These are phyloP conservation scores for Hirtodrosophila duncani DNA, from an alignment of 2,888 invertebrate genomes.

Conservation along the genomic window DNA sequence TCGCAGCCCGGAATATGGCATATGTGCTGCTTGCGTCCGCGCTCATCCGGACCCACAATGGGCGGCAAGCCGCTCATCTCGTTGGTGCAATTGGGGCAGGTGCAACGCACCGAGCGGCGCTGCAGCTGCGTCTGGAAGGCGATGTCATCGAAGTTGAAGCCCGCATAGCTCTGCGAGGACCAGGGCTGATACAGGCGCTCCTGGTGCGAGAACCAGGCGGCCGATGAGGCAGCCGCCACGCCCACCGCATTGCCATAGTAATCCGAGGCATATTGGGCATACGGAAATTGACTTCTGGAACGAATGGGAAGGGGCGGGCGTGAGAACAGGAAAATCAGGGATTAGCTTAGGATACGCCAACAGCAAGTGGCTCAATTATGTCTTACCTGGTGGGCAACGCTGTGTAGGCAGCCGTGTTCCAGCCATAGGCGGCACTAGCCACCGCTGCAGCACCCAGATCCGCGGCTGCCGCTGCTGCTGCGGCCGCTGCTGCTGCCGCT, in stretches of 20 bases:
- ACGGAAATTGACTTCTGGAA: conserved; percentile 76
- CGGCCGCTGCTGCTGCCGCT: conserved; percentile 42
- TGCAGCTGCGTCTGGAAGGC: conserved; percentile 81
- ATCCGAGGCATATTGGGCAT: conserved; percentile 77
- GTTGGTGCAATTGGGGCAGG: conserved; percentile 88
- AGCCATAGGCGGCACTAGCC: conserved; percentile 69
- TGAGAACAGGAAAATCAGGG: not conserved
- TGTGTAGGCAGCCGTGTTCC: conserved; percentile 71
- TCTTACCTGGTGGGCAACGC: conserved; percentile 74
- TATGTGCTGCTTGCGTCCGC: conserved; percentile 88
- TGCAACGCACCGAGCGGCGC: conserved; percentile 86
- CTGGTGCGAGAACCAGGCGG: conserved; percentile 77
- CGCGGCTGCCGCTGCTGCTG: conserved; percentile 54
- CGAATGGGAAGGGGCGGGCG: not conserved
- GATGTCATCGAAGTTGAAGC: conserved; percentile 77
- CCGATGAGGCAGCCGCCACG: conserved; percentile 70
- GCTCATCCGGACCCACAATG: conserved; percentile 84
- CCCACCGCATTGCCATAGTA: conserved; percentile 77
- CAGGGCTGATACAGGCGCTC: conserved; percentile 76
- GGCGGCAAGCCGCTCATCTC: conserved; percentile 88
- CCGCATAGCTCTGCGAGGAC: conserved; percentile 75
- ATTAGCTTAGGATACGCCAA: not conserved
- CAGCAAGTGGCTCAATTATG: not conserved
- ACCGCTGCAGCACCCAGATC: conserved; percentile 72
- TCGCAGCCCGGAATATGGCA: conserved; percentile 93